These are phyloP conservation scores for Clinocottus analis DNA, from an alignment of 2,113 vertebrate genomes.

Conservation along the genomic window DNA sequence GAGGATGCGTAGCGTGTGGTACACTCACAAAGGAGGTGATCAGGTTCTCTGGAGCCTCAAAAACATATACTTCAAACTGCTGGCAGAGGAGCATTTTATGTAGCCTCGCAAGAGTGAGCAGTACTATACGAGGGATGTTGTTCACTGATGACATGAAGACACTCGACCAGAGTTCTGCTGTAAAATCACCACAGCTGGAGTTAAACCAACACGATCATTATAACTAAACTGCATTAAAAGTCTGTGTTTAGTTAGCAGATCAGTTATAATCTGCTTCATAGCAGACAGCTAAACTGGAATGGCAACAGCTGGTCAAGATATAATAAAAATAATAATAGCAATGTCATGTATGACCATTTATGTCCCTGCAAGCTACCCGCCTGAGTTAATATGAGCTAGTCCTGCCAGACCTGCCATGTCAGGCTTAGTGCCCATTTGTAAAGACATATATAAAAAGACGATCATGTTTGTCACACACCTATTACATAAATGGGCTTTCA, in stretches of 20 bases:
- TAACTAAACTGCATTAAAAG: neutral
- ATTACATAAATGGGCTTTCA: neutral
- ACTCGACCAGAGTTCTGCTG: neutral
- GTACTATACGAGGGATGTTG: neutral
- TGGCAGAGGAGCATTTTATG: neutral
- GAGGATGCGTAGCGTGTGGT: constrained; percentile 41
- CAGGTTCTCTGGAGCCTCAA: neutral
- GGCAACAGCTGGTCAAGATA: neutral
- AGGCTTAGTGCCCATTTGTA: too few species aligned
- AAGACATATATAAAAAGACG: too few species aligned
- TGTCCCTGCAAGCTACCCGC: neutral
- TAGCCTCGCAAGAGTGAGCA: neutral
- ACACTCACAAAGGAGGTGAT: constrained; percentile 37
- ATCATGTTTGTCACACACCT: neutral
- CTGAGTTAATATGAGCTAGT: neutral
- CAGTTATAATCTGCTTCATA: neutral
- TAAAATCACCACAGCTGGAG: neutral
- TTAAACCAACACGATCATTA: neutral
- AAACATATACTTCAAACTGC: neutral
- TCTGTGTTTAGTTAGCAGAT: neutral
- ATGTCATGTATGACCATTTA: neutral
- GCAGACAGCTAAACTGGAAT: neutral
- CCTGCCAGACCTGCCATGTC: too few species aligned
- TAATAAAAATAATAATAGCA: neutral
- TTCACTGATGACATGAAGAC: neutral